These are phyloP conservation scores for Amiota communis DNA, from an alignment of 2,888 invertebrate genomes.

Conservation along the genomic window DNA sequence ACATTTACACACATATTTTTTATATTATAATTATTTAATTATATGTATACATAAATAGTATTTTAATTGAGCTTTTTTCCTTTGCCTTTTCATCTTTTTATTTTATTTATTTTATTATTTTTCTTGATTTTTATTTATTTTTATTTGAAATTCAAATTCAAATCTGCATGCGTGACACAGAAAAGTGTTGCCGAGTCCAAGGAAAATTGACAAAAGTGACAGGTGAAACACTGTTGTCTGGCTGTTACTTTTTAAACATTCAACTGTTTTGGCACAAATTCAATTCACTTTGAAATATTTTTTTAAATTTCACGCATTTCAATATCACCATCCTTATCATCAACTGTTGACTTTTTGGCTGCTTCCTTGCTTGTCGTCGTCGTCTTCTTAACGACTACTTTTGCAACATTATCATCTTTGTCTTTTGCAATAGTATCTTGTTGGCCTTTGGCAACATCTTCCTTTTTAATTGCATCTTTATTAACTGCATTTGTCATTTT, in stretches of 20 bases:
- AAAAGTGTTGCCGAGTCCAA: no score
- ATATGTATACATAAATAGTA: background rate
- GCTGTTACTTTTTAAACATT: no score
- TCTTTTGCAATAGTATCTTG: slow-evolving; percentile 37
- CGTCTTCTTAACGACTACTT: background rate
- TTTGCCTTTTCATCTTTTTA: background rate
- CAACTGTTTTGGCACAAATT: slow-evolving; percentile 65
- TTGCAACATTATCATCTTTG: slow-evolving; percentile 35
- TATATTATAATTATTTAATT: background rate
- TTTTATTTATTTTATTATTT: slow-evolving; percentile 18
- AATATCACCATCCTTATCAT: slow-evolving; percentile 45
- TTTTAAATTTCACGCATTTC: slow-evolving; percentile 64
- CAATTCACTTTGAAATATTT: slow-evolving; percentile 41
- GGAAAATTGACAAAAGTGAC: slow-evolving; percentile 18
- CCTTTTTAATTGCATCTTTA: slow-evolving; percentile 50
- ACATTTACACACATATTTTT: no score
- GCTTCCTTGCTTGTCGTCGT: slow-evolving; percentile 11
- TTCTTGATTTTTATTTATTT: background rate
- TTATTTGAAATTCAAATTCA: no score
- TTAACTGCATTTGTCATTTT: slow-evolving; percentile 32
- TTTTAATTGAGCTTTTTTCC: slow-evolving; percentile 35
- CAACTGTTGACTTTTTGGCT: slow-evolving; percentile 20
- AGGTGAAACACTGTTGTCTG: no score
- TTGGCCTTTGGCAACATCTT: slow-evolving; percentile 43
- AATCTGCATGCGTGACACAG: no score